phyloP scores from a whole-genome alignment of 1,140 invertebrate genomes.

The Monomorium pharaonis region DNA sequence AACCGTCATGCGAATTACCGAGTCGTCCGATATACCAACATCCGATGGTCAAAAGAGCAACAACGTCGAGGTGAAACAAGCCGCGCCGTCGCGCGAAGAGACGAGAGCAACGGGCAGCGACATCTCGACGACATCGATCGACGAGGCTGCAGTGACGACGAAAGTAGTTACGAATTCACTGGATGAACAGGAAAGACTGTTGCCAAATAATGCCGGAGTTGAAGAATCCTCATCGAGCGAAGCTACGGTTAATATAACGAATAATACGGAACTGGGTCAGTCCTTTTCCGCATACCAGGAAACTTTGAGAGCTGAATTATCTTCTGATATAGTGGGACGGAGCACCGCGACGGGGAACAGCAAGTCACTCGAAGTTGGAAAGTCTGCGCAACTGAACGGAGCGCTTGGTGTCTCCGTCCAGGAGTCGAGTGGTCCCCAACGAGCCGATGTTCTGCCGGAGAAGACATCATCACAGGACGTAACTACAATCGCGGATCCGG shows the following conservation, averaged over 20 bases:
- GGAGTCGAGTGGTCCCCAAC: not conserved
- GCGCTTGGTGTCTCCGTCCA: not conserved
- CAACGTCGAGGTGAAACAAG: not conserved
- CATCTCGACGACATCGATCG: not conserved
- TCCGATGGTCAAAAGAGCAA: not conserved
- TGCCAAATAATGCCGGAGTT: not conserved
- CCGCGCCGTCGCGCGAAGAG: not conserved
- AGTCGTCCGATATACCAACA: not conserved
- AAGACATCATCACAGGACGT: not conserved
- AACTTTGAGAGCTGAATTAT: constrained; percentile 28
- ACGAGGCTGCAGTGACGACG: not conserved
- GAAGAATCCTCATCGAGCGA: constrained; percentile 12
- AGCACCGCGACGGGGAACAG: not conserved
- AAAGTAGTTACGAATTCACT: not conserved
- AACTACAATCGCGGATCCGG: not conserved
- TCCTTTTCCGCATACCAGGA: constrained; percentile 13
- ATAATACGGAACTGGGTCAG: constrained; percentile 34
- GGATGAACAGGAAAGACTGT: constrained; percentile 1
- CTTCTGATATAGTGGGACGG: constrained; percentile 1
- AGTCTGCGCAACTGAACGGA: constrained; percentile 27
- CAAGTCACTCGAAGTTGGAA: constrained; percentile 35
- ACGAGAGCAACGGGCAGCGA: not conserved
- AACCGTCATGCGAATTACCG: not conserved
- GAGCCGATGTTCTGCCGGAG: not conserved
- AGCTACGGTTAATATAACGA: constrained; percentile 23